A percentile compares a stretch with the other conserved stretches of the same genome.
Conservation (phyloP, 2,113 vertebrate genomes). For the Antigone vipio region DNA sequence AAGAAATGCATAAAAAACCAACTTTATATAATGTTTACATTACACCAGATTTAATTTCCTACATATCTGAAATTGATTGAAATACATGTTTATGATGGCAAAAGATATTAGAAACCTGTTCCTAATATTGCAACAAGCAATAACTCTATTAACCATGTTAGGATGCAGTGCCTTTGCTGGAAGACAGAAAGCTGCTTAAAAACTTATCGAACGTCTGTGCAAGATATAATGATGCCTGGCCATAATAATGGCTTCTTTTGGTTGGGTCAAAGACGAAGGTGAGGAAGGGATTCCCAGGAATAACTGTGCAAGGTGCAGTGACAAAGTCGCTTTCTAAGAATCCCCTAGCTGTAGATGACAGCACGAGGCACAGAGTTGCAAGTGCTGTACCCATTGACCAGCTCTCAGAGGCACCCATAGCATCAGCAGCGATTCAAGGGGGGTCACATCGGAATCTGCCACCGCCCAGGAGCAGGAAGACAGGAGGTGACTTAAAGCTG, state of each 20-base stretch:
- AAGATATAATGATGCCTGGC: neutral
- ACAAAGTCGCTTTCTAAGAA: neutral
- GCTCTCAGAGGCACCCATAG: neutral
- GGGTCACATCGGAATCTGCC: neutral
- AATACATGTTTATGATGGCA: neutral
- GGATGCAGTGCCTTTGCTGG: neutral
- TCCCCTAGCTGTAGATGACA: neutral
- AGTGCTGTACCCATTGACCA: rapidly evolving
- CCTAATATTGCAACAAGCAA: neutral
- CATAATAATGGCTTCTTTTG: neutral
- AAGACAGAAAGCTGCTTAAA: neutral
- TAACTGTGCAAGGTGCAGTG: neutral
- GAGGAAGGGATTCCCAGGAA: neutral
- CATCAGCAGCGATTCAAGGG: neutral
- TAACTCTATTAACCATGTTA: neutral
- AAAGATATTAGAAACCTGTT: neutral
- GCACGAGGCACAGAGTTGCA: neutral
- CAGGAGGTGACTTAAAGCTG: neutral
- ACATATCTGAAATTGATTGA: neutral
- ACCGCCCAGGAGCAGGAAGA: neutral
- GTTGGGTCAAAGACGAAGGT: neutral
- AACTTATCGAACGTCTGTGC: neutral
- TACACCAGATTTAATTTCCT: neutral
- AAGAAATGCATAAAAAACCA: neutral
- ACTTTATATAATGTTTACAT: neutral